Evolutionary conservation across 2,113 vertebrate species (phyloP).

Genomic region (Python bivittatus): DNA sequence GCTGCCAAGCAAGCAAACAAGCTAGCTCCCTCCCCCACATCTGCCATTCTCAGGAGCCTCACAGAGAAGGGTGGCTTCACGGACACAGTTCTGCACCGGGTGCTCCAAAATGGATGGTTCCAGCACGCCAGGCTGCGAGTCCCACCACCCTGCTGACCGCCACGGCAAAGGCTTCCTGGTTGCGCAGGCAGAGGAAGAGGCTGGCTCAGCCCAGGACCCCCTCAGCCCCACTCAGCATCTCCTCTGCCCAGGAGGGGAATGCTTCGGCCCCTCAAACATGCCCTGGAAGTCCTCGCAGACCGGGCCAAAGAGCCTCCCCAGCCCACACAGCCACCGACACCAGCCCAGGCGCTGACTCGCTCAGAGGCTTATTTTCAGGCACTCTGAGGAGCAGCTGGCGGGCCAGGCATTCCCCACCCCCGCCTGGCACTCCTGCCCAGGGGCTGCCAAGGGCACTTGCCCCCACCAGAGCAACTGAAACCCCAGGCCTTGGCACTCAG

Average conservation of each 20-base stretch:
- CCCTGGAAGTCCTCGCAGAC: neutral
- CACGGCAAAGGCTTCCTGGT: neutral
- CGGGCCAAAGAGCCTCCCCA: neutral
- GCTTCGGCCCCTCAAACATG: neutral
- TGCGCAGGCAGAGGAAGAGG: neutral
- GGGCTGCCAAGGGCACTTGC: no score
- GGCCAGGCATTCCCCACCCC: neutral
- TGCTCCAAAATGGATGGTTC: neutral
- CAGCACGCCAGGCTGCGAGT: neutral
- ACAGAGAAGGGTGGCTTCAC: neutral
- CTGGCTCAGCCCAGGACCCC: neutral
- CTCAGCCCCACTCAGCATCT: neutral
- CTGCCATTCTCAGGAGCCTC: neutral
- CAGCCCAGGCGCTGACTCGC: neutral
- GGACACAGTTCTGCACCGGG: neutral
- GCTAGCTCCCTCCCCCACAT: neutral
- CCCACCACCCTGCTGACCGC: neutral
- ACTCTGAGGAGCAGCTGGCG: neutral
- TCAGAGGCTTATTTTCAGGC: neutral
- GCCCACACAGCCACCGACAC: neutral
- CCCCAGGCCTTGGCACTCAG: no score
- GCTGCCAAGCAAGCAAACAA: neutral
- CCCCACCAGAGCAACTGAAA: no score
- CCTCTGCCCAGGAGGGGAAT: neutral
- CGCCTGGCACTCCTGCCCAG: neutral